Conservation (phyloP, 2,888 invertebrate species). For the Zygogramma bicolorata region DNA sequence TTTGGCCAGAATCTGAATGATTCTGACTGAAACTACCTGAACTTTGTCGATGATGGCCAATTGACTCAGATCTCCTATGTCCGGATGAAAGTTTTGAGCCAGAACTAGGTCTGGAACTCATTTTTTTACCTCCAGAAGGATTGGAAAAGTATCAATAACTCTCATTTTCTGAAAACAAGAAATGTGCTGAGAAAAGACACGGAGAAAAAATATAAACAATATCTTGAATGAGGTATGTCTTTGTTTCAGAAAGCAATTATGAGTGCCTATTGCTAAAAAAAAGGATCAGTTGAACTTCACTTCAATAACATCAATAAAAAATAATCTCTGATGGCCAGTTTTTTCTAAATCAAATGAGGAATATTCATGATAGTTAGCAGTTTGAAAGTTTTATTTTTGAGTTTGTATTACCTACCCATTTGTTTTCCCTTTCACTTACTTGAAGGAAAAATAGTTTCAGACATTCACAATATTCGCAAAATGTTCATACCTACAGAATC, state of each 20-base stretch:
- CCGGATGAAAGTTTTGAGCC: constrained; percentile 54
- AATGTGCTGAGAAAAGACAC: not conserved
- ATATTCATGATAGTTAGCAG: too few species aligned
- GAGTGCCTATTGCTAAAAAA: too few species aligned
- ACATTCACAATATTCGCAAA: not conserved
- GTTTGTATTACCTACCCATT: not conserved
- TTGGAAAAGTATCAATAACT: not conserved
- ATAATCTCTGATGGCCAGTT: too few species aligned
- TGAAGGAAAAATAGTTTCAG: too few species aligned
- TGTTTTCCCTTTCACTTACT: too few species aligned
- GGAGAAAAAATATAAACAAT: not conserved
- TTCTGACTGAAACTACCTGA: constrained; percentile 56
- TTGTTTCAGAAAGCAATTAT: too few species aligned
- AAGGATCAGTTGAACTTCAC: too few species aligned
- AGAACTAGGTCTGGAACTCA: constrained; percentile 59
- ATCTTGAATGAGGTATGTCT: too few species aligned
- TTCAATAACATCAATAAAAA: too few species aligned
- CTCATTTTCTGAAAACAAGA: constrained; percentile 31
- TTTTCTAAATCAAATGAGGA: too few species aligned
- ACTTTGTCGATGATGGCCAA: constrained; percentile 58
- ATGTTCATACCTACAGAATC: not conserved
- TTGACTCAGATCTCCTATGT: constrained; percentile 61
- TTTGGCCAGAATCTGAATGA: constrained; percentile 63
- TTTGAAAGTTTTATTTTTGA: too few species aligned
- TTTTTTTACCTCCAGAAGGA: constrained; percentile 35